Conservation (phyloP, 1,140 invertebrate genomes). For the Heterodera schachtii region DNA sequence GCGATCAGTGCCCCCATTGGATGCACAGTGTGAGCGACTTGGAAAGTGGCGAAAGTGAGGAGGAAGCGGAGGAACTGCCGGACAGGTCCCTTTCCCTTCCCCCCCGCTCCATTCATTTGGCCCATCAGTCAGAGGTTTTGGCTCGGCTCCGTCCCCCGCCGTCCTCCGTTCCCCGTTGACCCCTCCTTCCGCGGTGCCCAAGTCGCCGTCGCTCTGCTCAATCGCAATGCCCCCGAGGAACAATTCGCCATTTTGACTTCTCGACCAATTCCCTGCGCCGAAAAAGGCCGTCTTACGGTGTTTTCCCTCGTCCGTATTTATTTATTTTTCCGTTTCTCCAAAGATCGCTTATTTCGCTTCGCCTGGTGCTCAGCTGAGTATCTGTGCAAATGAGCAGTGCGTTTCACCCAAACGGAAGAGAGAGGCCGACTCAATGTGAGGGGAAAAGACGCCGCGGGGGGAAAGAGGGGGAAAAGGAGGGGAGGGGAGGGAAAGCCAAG, state of each 20-base stretch:
- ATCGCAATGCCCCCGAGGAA: slow-evolving; percentile 22
- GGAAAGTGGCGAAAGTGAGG: slow-evolving; percentile 35
- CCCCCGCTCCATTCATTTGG: no score
- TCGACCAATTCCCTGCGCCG: slow-evolving; percentile 43
- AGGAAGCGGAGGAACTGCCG: slow-evolving; percentile 19
- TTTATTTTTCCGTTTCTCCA: background rate
- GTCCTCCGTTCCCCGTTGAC: slow-evolving; percentile 17
- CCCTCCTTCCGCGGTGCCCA: slow-evolving; percentile 10
- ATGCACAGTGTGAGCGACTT: slow-evolving; percentile 27
- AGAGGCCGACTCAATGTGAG: slow-evolving; percentile 5
- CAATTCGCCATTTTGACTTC: slow-evolving; percentile 36
- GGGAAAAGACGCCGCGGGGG: background rate
- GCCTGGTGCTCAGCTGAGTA: slow-evolving; percentile 43
- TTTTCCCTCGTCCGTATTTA: background rate
- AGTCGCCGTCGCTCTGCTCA: slow-evolving; percentile 18
- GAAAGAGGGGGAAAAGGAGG: background rate
- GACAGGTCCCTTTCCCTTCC: background rate
- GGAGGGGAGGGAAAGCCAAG: no score
- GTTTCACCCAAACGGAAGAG: slow-evolving; percentile 41
- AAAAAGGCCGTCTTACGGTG: slow-evolving; percentile 43
- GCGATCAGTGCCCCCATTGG: slow-evolving; percentile 47
- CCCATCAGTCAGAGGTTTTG: slow-evolving; percentile 15
- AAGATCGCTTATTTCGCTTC: slow-evolving; percentile 38
- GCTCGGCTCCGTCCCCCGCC: slow-evolving; percentile 11
- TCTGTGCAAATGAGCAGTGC: slow-evolving; percentile 51